These are phyloP conservation scores for Muscicapa comitata DNA, from an alignment of 2,797 vertebrate species.

Conservation along the genomic window DNA sequence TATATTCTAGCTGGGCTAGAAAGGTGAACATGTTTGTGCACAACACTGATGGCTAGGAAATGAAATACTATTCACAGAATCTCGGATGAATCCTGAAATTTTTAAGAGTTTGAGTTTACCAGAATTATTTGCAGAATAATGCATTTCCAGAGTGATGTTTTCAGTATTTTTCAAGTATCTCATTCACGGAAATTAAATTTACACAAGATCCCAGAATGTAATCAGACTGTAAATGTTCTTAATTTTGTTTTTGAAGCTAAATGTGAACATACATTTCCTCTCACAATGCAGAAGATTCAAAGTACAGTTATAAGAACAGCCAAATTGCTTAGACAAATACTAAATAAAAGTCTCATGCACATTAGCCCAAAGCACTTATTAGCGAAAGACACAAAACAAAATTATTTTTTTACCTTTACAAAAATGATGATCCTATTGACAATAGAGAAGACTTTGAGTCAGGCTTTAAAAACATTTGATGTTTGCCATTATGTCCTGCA, in stretches of 20 bases:
- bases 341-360: neutral
- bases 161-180: neutral
- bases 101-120: neutral
- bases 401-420: neutral
- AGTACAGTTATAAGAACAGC: neutral
- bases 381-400: conserved; percentile 1
- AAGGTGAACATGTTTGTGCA: neutral
- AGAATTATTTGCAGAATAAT: neutral
- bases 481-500: neutral
- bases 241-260: neutral
- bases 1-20: neutral
- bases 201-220: neutral
- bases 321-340: neutral
- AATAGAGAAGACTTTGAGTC: neutral
- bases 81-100: neutral
- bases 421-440: neutral
- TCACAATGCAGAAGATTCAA: neutral
- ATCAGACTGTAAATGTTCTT: neutral
- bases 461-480: neutral
- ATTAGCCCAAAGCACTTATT: neutral
- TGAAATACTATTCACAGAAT: neutral
- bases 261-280: neutral
- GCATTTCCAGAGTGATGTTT: neutral
- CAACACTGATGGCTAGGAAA: neutral
- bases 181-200: neutral